These are phyloP conservation scores for Atractosteus spatula DNA, from an alignment of 2,113 vertebrate genomes.

Conservation along the genomic window DNA sequence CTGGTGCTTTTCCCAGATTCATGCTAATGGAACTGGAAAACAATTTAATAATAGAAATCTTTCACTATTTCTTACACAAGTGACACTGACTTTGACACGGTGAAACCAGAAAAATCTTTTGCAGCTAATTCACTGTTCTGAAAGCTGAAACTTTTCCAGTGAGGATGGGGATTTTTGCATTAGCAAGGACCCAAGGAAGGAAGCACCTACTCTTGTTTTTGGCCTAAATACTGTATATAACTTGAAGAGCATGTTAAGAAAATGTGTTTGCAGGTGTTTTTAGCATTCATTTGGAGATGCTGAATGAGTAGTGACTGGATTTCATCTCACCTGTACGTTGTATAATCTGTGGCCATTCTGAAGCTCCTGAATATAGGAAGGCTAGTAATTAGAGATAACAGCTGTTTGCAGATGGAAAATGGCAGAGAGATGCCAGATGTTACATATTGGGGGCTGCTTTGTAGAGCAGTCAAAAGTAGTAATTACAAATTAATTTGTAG, in stretches of 20 bases:
- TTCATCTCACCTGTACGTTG: not conserved
- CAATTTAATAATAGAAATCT: conserved; percentile 3
- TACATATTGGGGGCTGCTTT: conserved; percentile 47
- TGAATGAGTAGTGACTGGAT: not conserved
- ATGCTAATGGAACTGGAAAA: not conserved
- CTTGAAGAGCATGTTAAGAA: too few relatives aligned
- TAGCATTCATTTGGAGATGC: not conserved
- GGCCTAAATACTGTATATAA: not conserved
- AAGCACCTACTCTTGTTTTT: not conserved
- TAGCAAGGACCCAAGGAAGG: too few relatives aligned
- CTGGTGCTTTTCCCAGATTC: not conserved
- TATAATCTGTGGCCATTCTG: not conserved
- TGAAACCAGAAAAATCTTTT: not conserved
- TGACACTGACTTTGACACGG: not conserved
- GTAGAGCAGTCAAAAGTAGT: conserved; percentile 60
- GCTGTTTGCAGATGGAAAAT: conserved; percentile 27
- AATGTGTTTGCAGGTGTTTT: too few relatives aligned
- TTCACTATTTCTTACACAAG: not conserved
- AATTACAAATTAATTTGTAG: conserved; percentile 70
- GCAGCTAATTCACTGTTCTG: not conserved
- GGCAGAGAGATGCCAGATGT: not conserved
- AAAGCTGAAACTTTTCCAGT: not conserved
- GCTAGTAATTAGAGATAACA: conserved; percentile 26
- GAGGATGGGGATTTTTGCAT: not conserved
- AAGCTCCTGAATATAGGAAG: conserved; percentile 12